Evolutionary conservation across 2,113 vertebrate genomes (phyloP).

Genomic region (Psettodes erumei): DNA sequence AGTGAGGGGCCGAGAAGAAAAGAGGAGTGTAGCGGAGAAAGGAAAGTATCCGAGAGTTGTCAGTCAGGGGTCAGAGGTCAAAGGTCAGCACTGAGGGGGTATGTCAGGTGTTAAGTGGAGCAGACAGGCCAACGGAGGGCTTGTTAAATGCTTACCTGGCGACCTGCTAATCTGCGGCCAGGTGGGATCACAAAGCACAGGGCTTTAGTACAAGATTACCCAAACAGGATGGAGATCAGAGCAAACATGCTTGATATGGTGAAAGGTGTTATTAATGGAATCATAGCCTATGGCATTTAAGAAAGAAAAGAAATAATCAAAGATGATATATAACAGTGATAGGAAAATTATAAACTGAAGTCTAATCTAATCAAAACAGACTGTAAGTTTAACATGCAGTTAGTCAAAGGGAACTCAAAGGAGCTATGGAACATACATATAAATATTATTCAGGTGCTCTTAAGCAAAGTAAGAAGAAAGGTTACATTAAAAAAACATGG

Average conservation of each 20-base stretch:
- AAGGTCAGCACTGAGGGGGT: slow-evolving; percentile 77
- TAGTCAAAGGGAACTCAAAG: not conserved
- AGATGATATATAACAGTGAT: not conserved
- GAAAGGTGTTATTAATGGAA: slow-evolving; percentile 23
- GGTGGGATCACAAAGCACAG: slow-evolving; percentile 78
- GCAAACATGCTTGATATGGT: slow-evolving; percentile 25
- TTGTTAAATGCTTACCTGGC: slow-evolving; percentile 77
- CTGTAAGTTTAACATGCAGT: not conserved
- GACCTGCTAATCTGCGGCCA: slow-evolving; percentile 79
- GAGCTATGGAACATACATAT: not conserved
- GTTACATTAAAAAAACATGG: not conserved
- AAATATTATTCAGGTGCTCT: no score
- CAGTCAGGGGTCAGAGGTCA: slow-evolving; percentile 77
- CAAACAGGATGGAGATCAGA: slow-evolving; percentile 72
- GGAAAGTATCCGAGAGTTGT: slow-evolving; percentile 80
- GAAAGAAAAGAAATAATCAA: not conserved
- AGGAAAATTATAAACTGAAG: not conserved
- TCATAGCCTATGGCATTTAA: not conserved
- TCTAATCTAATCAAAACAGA: not conserved
- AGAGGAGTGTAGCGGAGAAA: slow-evolving; percentile 56
- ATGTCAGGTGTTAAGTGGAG: slow-evolving; percentile 87
- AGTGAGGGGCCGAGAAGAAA: slow-evolving; percentile 75
- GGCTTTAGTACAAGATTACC: slow-evolving; percentile 54
- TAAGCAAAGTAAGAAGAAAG: not conserved
- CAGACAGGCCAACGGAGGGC: slow-evolving; percentile 73